Conservation (phyloP, 2,888 invertebrate genomes). For the Coenonympha arcania region DNA sequence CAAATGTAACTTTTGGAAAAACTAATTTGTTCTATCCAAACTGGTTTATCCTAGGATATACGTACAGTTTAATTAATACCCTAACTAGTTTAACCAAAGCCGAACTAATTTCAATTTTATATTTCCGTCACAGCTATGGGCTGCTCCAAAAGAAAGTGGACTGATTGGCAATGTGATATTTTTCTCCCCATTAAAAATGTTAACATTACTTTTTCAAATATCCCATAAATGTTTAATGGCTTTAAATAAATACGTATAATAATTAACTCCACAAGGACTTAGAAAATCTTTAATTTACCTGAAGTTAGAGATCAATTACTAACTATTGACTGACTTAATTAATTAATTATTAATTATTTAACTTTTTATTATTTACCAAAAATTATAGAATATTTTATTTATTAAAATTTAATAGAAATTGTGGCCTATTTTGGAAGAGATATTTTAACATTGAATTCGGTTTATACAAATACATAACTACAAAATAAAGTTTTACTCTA, state of each 20-base stretch:
- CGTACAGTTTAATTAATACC: too few relatives aligned
- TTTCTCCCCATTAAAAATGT: neutral
- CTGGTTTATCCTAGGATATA: too few relatives aligned
- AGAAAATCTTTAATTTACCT: slow-evolving; percentile 6
- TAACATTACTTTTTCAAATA: slow-evolving; percentile 1
- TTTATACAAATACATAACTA: slow-evolving; percentile 51
- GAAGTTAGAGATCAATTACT: slow-evolving; percentile 15
- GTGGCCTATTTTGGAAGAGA: slow-evolving; percentile 69
- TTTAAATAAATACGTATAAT: too few relatives aligned
- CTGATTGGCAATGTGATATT: too few relatives aligned
- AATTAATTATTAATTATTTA: slow-evolving; percentile 22
- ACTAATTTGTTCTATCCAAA: too few relatives aligned
- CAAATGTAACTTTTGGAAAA: too few relatives aligned
- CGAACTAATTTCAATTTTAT: too few relatives aligned
- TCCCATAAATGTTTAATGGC: neutral
- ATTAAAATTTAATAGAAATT: slow-evolving; percentile 51
- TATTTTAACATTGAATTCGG: slow-evolving; percentile 61
- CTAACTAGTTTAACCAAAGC: too few relatives aligned
- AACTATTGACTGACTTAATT: slow-evolving; percentile 17
- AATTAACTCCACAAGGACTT: slow-evolving; percentile 11
- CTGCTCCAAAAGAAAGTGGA: too few relatives aligned
- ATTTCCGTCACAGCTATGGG: too few relatives aligned
- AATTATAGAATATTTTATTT: slow-evolving; percentile 26
- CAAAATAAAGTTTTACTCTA: slow-evolving; percentile 38
- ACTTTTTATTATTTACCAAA: slow-evolving; percentile 20